Evolutionary conservation across 1,140 invertebrate species (phyloP), one percentile per base, ranked within the genome.

Genomic region (Caerostris extrusa): DNA sequence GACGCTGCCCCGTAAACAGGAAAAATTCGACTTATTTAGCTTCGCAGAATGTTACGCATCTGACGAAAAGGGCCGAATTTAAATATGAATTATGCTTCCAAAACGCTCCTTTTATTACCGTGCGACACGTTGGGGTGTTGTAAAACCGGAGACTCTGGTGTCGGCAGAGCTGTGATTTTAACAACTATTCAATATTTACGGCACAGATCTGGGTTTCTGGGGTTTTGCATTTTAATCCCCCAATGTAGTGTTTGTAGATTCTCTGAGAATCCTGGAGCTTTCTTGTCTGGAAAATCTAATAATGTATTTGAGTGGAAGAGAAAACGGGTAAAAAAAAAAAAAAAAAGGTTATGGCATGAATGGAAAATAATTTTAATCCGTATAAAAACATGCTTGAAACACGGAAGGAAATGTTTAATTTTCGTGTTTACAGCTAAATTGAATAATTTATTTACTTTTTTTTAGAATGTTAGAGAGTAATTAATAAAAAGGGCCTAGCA

Each of bases 141-240:
- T 89, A 89, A 89, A 89, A 89, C 60, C 10, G 60, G 55, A 34
- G 12, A 34, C 69, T 50, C 5, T 50, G 5, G 56, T 61, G 58
- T 17, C 53, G n/a, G 7, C 57, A 34, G 12, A 61, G 85, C 14
- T 34, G 10, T 60, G 64, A 56, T 58, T 67, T 89, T 89, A 89
- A 71, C 60, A 69, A 89, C 87, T 89, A 67, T 89, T 89, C 69
- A 89, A 89, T 67, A 69, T 89, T 89, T 89, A 89, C 64, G 87
- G 64, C 34, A 10, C 8, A 17, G 19, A 89, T 89, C 64, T 55
- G 2, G 53, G 60, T 19, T 61, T n/a, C 58, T 19, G 19, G 56
- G 34, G 57, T 50, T 50, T 61, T 77, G 19, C 69, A 77, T 77
- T 77, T 77, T 77, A 77, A 57, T 85, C 57, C 82, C 8, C 50